Evolutionary conservation across 2,888 invertebrate species (phyloP), one percentile per base, ranked within the genome.

Genomic region (Drosophila imparisetae): DNA sequence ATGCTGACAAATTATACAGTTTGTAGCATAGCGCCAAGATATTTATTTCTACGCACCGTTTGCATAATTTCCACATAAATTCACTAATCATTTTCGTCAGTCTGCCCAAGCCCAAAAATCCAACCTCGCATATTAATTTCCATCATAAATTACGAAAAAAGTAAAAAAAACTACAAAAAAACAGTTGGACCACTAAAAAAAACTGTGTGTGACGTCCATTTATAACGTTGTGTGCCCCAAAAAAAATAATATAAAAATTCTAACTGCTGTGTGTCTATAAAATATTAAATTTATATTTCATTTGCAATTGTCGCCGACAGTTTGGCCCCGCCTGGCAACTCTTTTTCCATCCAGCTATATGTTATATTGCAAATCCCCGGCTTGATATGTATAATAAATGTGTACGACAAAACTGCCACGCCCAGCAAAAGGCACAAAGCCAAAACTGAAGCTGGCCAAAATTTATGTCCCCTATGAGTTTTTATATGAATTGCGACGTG

Each of bases 261-360:
- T 59, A 52, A 59, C 61, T 69, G 63, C 38, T 59, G 55, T 50
- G 71, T 89, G 75, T 89, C 80, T 81, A 75, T 88, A 85, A 86
- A 80, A 86, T 86, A 89, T 87, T 85, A 86, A 86, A 86, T 89
- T 87, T 90, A 88, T 86, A 90, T 86, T 81, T 86, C 89, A 90
- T 79, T 81, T 88, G 86, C 89, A 86, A 86, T 86, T 90, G 86
- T 81, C 90, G 86, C 65, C 83, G 72, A 74, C 84, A 84, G 74
- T 80, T 80, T 77, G 69, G 72, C 66, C 58, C 65, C 64, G 65
- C 13, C 68, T 55, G 58, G 61, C 58, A 63, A 65, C 73, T 73
- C 57, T 72, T 64, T 53, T 61, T 38, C 36, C 42, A 24, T 21
- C 5, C 2, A 21, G 15, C 24, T 5, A 24, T 15, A 45, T 45